Conservation (phyloP, 2,888 invertebrate genomes). For the Eupithecia dodoneata region DNA sequence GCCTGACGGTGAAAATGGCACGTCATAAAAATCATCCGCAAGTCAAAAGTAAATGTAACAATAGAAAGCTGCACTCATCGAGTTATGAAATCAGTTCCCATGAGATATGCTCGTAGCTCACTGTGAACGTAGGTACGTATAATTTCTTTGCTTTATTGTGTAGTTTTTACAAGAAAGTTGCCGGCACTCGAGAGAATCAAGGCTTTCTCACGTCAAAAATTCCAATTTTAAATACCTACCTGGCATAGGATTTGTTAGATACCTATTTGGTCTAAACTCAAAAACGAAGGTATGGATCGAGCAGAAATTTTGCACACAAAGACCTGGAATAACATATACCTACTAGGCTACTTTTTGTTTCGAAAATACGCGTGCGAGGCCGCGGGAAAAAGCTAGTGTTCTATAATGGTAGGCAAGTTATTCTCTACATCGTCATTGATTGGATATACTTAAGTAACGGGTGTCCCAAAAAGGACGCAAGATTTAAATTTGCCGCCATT, state of each 20-base stretch:
- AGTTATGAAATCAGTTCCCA: constrained; percentile 54
- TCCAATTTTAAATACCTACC: neutral
- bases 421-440: too few relatives aligned
- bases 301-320: too few relatives aligned
- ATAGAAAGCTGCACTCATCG: constrained; percentile 43
- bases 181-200: constrained; percentile 32
- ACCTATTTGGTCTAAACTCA: too few relatives aligned
- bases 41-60: constrained; percentile 34
- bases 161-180: constrained; percentile 40
- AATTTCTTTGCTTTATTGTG: constrained; percentile 39
- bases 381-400: too few relatives aligned
- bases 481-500: too few relatives aligned
- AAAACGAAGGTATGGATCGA: too few relatives aligned
- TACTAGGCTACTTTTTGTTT: too few relatives aligned
- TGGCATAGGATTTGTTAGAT: neutral
- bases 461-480: too few relatives aligned
- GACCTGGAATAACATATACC: too few relatives aligned
- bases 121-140: constrained; percentile 45
- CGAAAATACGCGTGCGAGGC: too few relatives aligned
- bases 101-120: constrained; percentile 47
- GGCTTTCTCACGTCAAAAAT: constrained; percentile 24
- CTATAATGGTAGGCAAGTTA: too few relatives aligned
- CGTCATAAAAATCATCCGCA: constrained; percentile 12
- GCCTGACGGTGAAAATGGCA: neutral
- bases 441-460: too few relatives aligned